Conservation (phyloP, 2,888 invertebrate genomes). For the Alloplasta piceator region DNA sequence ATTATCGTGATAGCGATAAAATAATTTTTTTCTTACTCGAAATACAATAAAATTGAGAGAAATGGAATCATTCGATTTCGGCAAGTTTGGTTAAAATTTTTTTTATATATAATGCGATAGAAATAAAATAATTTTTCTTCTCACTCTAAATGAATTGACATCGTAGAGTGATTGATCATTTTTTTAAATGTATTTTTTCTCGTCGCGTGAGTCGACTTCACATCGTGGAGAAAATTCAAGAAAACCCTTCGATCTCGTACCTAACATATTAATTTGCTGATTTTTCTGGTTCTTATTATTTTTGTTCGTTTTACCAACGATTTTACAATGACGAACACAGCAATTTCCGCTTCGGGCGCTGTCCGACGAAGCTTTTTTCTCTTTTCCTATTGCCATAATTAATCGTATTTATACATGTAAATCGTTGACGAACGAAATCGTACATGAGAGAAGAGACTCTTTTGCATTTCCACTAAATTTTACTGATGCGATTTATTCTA, state of each 20-base stretch:
- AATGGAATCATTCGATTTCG: background rate
- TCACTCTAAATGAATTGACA: no score
- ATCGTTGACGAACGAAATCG: conserved; percentile 25
- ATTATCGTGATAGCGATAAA: no score
- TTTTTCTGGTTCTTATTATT: conserved; percentile 12
- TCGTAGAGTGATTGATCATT: no score
- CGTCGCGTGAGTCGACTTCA: background rate
- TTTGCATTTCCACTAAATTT: conserved; percentile 1
- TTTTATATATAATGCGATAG: no score
- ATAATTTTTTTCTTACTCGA: conserved; percentile 8
- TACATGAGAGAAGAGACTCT: conserved; percentile 21
- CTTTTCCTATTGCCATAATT: conserved; percentile 16
- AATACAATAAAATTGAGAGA: background rate
- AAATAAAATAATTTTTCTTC: no score
- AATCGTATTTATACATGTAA: conserved; percentile 28
- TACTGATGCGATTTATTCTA: conserved; percentile 20
- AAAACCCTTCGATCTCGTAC: conserved; percentile 37
- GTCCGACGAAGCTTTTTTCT: conserved; percentile 2
- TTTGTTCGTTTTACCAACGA: background rate
- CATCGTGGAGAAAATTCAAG: conserved; percentile 14
- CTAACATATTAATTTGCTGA: conserved; percentile 19
- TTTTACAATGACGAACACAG: conserved; percentile 30
- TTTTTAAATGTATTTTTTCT: no score
- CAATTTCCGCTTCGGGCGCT: conserved; percentile 15
- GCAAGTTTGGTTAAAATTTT: background rate